Percentiles rank a stretch among this genome's conserved stretches.
phyloP scores from a whole-genome alignment of 2,797 vertebrate species.

The Myioborus melanocephalus region DNA sequence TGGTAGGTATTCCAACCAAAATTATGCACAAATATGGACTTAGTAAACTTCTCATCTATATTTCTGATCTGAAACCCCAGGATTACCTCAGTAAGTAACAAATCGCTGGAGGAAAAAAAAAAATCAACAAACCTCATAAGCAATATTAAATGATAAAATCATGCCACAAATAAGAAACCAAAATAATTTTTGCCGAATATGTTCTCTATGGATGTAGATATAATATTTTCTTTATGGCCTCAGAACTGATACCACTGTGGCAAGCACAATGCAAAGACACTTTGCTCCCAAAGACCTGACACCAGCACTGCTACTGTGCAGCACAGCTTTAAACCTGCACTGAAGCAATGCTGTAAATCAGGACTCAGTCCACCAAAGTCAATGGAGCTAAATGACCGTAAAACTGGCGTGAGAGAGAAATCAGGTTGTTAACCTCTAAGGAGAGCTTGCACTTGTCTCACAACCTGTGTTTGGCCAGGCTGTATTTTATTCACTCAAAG shows the following conservation, averaged over 20 bases:
- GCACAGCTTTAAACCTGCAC: not conserved
- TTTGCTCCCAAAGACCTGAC: not conserved
- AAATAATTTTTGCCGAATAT: not conserved
- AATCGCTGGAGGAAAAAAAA: not conserved
- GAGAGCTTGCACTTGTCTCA: not conserved
- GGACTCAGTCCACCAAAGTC: constrained; percentile 11
- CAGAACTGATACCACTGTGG: not conserved
- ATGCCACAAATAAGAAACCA: not conserved
- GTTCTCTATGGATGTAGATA: not conserved
- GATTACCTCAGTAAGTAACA: not conserved
- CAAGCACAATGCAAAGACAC: not conserved
- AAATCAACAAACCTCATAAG: not conserved
- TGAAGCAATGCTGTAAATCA: constrained; percentile 41
- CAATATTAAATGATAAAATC: not conserved
- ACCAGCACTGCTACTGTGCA: constrained; percentile 5
- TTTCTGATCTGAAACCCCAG: not conserved
- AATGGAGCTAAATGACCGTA: constrained; percentile 29
- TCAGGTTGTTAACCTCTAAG: constrained; percentile 8
- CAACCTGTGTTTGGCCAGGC: not conserved
- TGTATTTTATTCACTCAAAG: not conserved
- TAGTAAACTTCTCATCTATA: not conserved
- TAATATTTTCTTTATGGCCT: not conserved
- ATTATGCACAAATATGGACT: not conserved
- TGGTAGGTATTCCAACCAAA: not conserved
- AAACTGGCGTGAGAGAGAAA: constrained; percentile 21